Evolutionary conservation across 1,140 invertebrate species (phyloP).

Genomic region (Meloidogyne floridensis): DNA sequence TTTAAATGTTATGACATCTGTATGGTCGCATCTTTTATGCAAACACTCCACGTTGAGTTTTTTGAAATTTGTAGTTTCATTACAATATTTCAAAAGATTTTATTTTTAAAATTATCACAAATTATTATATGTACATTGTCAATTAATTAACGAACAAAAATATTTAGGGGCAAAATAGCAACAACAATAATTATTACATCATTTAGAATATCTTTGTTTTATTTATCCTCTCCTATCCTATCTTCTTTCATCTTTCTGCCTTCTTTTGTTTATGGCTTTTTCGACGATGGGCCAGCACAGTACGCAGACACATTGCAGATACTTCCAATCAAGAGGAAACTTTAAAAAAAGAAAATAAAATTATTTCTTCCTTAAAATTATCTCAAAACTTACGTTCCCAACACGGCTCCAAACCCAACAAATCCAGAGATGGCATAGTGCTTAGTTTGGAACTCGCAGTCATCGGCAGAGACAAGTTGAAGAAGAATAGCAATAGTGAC

Average conservation of each 20-base stretch:
- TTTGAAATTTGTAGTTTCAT: no score
- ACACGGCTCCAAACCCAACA: conserved; percentile 1
- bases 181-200: no score
- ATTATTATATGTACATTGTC: no score
- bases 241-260: no score
- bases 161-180: no score
- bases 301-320: conserved; percentile 6
- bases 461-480: not conserved
- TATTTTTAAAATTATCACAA: no score
- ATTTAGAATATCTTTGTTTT: no score
- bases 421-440: not conserved
- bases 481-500: not conserved
- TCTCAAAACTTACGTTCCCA: not conserved
- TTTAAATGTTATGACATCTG: no score
- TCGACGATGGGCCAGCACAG: conserved; percentile 1
- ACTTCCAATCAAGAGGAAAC: not conserved
- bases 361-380: not conserved
- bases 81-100: no score
- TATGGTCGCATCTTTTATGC: no score
- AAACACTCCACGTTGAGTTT: no score
- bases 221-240: not conserved
- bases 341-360: not conserved
- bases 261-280: conserved; percentile 6
- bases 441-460: not conserved
- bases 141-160: no score